These are phyloP conservation scores for Tortrix viridana DNA, from an alignment of 2,888 invertebrate species.

Conservation along the genomic window DNA sequence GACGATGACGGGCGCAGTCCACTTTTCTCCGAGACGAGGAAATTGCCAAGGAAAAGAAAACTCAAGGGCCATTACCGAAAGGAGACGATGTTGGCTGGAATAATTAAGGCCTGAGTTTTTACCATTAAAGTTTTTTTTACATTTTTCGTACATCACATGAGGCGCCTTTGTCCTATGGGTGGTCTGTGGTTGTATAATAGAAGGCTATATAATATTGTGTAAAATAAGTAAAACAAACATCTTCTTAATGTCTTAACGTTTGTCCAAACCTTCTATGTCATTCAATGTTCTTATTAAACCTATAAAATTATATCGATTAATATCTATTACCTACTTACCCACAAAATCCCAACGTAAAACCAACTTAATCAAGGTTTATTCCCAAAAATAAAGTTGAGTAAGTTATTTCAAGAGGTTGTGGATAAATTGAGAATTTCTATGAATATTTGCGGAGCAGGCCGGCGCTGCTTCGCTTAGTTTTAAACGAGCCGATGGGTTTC, in stretches of 20 bases:
- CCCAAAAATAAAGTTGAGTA: neutral
- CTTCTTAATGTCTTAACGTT: too few relatives aligned
- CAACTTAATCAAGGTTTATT: neutral
- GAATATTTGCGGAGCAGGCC: neutral
- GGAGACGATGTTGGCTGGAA: conserved; percentile 28
- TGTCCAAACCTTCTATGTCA: too few relatives aligned
- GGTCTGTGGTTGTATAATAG: too few relatives aligned
- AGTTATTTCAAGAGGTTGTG: neutral
- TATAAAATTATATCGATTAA: too few relatives aligned
- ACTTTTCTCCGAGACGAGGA: conserved; percentile 28
- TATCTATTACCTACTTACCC: too few relatives aligned
- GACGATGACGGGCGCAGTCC: conserved; percentile 35
- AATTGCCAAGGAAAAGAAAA: conserved; percentile 35
- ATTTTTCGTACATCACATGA: neutral
- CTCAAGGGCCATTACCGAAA: conserved; percentile 35
- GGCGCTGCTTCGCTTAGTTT: neutral
- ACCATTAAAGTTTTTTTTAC: neutral
- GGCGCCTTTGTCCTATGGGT: neutral
- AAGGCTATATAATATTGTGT: too few relatives aligned
- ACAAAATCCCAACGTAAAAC: too few relatives aligned
- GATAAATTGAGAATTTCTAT: neutral
- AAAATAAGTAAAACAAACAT: too few relatives aligned
- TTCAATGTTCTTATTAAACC: too few relatives aligned
- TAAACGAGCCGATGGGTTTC: neutral
- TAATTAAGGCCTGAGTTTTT: conserved; percentile 27